Base-by-base conservation (phyloP, 2,888 invertebrate genomes). In the Orthosia cruda region DNA sequence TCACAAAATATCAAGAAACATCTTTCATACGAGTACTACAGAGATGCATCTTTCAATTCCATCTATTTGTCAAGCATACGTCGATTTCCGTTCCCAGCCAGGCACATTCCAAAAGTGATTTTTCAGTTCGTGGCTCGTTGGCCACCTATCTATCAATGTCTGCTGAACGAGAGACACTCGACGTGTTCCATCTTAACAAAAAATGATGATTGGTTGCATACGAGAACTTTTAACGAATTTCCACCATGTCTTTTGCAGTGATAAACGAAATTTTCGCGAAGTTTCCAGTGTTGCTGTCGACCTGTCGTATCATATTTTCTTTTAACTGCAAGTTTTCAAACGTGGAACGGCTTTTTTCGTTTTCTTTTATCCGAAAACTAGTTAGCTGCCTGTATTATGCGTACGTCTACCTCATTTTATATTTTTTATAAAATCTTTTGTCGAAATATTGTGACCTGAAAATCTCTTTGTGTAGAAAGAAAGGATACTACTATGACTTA, bases 211-310 rank as follows among this genome's bases (percentile, higher is more conserved):
- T n/a, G n/a, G n/a, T n/a, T n/a, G n/a, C n/a, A n/a, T n/a, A 64
- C 55, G 74, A 64, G 54, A 74, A 83, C 54, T 81, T 81, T 69
- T 55, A 71, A 71, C 52, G 54, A 71, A 80, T 66, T 52, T 73
- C 59, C 55, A 26, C 58, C 52, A 3, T 64, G 26, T 52, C 50
- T 65, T 80, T 65, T 73, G 54, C 59, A 23, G 26, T 18, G 32
- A 18, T 58, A 67, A 54, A 74, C 59, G 32, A 23, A 59, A 23
- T 40, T 68, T 61, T 61, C n/a, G 5, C 18, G 3, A 67, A 80
- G 26, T 80, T 64, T 52, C 20, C 26, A 58, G 63, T 58, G n/a
- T 66, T 58, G 32, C 26, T 26, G 26, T 26, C 1, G 26, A 26
- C 26, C 16, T 59, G 54, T 16, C 4, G 62, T 62, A 12, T 61